Base-by-base conservation (phyloP, 1,140 invertebrate genomes). In the Subanguina moxae region DNA sequence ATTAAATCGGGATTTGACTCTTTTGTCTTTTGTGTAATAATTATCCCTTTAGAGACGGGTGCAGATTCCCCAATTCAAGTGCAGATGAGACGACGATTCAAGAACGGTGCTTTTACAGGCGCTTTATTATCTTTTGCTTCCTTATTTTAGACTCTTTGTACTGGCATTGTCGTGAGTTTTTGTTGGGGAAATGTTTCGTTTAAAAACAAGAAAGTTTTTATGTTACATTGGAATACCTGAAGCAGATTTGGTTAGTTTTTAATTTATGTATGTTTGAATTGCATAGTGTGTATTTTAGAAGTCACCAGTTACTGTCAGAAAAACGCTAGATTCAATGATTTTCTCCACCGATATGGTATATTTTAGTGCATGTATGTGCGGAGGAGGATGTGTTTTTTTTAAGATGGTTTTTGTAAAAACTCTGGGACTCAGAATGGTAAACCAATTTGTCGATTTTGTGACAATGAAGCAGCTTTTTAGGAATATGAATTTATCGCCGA, bases 391-490 rank as follows among this genome's bases (percentile, higher is more conserved):
- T 38, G 32, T 5, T 38, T 5, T 3, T 38, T 38, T 38, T n/a
- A n/a, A 38, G 32, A 80, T 76, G 73, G 67, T 57, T 13, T 76
- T 80, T 46, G 64, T 79, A 11, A 76, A 76, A 30, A 48, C 62
- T 3, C 58, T 76, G 19, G 77, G 77, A 30, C 52, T 76, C 1
- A 65, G 65, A 57, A 71, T 71, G 25, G 57, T 13, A 52, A 5
- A 8, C n/a, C 1, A 67, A 43, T 21, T 19, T 25, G 11, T 13
- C 11, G 11, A 3, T 61, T 61, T 30, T 8, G 8, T 46, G 19
- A 68, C n/a, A 3, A n/a, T 46, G 32, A 38, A 3, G 32, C 61
- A 19, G 25, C 5, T 11, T 73, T 77, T 38, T 38, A 77, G 73
- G 73, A 76, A 64, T 74, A 73, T 38, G 73, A 74, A 67, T 67